Percentiles rank a stretch among this genome's conserved stretches.
phyloP scores from a whole-genome alignment of 2,797 vertebrate genomes.

The Chiloscyllium punctatum region DNA sequence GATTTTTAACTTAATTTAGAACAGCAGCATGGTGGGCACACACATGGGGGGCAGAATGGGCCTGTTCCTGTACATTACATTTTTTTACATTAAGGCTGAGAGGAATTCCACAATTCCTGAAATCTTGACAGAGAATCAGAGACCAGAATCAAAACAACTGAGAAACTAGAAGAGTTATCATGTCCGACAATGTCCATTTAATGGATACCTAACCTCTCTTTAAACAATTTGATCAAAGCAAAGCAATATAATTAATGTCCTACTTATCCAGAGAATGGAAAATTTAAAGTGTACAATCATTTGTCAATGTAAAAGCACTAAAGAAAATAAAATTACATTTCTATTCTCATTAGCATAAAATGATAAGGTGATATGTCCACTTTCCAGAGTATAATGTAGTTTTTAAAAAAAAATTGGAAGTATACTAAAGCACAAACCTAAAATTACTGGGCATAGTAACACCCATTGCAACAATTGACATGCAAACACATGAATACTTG shows the following conservation, averaged over 20 bases:
- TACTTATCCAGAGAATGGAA: not conserved
- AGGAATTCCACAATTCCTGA: not conserved
- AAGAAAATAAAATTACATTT: not conserved
- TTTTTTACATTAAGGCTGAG: too few species aligned
- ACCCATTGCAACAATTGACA: not conserved
- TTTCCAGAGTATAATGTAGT: not conserved
- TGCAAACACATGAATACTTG: not conserved
- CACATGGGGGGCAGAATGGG: too few species aligned
- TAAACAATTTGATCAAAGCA: not conserved
- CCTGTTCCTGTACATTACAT: too few species aligned
- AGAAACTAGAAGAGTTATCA: not conserved
- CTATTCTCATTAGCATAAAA: not conserved
- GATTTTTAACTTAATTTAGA: too few species aligned
- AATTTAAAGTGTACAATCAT: not conserved
- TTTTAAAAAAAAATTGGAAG: not conserved
- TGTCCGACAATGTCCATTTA: not conserved
- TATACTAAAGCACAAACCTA: not conserved
- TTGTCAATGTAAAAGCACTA: not conserved
- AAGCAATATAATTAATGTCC: not conserved
- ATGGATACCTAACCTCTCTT: not conserved
- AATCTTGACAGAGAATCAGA: not conserved
- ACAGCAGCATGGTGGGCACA: too few species aligned
- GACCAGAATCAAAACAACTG: not conserved
- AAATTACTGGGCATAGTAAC: not conserved
- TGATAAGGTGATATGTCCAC: not conserved